phyloP scores from a whole-genome alignment of 2,113 vertebrate species.

The Passer montanus region DNA sequence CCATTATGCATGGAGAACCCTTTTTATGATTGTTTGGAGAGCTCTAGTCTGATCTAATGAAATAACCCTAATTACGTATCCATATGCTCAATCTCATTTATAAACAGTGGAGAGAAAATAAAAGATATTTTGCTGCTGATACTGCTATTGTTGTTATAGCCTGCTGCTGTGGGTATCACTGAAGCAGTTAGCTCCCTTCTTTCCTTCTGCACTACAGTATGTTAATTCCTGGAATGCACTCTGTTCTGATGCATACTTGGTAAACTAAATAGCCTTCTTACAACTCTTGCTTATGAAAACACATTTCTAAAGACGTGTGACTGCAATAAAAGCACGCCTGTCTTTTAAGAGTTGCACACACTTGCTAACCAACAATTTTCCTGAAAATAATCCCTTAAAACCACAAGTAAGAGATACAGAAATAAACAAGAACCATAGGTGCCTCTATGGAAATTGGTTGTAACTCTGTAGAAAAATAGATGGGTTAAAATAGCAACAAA shows the following conservation, averaged over 20 bases:
- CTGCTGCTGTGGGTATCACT: conserved; percentile 71
- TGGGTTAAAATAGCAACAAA: background rate
- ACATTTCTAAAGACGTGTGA: conserved; percentile 60
- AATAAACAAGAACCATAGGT: background rate
- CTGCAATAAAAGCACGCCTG: conserved; percentile 45
- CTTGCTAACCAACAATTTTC: background rate
- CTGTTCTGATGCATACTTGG: conserved; percentile 44
- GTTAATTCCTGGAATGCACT: conserved; percentile 40
- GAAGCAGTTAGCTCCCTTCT: conserved; percentile 59
- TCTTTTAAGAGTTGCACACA: background rate
- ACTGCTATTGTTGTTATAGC: conserved; percentile 55
- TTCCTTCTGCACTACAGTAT: conserved; percentile 28
- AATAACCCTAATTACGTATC: conserved; percentile 76
- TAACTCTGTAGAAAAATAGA: background rate
- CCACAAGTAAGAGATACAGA: background rate
- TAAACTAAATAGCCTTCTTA: conserved; percentile 15
- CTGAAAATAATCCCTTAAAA: background rate
- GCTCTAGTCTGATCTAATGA: conserved; percentile 70
- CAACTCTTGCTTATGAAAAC: conserved; percentile 59
- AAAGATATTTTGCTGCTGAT: conserved; percentile 62
- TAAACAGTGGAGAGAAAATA: conserved; percentile 54
- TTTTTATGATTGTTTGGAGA: conserved; percentile 57
- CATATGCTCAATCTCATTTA: conserved; percentile 77
- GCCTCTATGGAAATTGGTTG: background rate
- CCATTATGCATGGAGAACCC: conserved; percentile 34